These are phyloP conservation scores for Acronicta aceris DNA, from an alignment of 2,888 invertebrate genomes.

Conservation along the genomic window DNA sequence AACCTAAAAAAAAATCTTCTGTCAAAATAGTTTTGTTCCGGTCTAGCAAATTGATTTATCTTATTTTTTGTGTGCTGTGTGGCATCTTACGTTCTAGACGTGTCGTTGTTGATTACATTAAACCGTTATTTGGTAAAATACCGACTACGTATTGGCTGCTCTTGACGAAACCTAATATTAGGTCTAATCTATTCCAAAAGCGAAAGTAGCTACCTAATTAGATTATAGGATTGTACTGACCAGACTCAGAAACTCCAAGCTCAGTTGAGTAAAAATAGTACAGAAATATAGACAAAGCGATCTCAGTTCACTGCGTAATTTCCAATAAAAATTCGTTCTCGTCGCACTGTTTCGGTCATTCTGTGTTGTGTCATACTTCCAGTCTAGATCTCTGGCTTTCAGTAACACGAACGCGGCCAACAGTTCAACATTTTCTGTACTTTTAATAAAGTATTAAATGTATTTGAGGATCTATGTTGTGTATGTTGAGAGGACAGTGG, in stretches of 20 bases:
- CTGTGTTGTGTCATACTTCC: conserved; percentile 31
- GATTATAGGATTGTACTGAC: conserved; percentile 29
- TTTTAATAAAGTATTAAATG: conserved; percentile 72
- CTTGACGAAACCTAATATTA: conserved; percentile 30
- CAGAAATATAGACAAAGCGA: conserved; percentile 27
- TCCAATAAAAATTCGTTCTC: conserved; percentile 30
- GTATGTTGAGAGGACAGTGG: conserved; percentile 73
- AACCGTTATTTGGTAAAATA: conserved; percentile 35
- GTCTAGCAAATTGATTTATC: neutral
- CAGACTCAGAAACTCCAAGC: conserved; percentile 8
- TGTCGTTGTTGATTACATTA: conserved; percentile 40
- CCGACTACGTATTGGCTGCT: conserved; percentile 31
- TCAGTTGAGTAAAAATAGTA: conserved; percentile 22
- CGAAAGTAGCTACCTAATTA: conserved; percentile 31
- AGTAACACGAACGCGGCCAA: conserved; percentile 54
- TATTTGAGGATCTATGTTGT: conserved; percentile 74
- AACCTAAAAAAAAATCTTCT: no score
- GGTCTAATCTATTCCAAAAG: conserved; percentile 22
- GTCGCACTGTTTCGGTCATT: conserved; percentile 38
- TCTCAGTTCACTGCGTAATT: conserved; percentile 28
- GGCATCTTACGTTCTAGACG: conserved; percentile 17
- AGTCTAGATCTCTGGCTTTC: conserved; percentile 49
- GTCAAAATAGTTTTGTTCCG: neutral
- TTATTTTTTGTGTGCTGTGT: conserved; percentile 7
- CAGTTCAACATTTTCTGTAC: conserved; percentile 53